Evolutionary conservation across 2,888 invertebrate genomes (phyloP), one percentile per base, ranked within the genome.

Genomic region (Meteorus colon): DNA sequence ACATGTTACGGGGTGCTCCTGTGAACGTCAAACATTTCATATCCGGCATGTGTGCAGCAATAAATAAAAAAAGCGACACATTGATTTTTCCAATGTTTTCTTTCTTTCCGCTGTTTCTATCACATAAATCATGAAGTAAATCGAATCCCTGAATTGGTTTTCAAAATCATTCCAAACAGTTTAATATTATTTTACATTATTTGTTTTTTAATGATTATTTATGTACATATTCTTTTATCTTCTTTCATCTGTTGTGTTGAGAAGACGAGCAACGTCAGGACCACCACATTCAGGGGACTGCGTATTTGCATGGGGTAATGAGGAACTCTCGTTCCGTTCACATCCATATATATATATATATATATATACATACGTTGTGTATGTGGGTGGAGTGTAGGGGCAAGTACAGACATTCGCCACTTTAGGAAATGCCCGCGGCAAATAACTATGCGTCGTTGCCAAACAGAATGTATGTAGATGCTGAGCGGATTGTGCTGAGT

Each of bases 301-400:
- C 31, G 2, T 83, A 82, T 83, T 83, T 83, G 82, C 83, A 83
- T 83, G 79, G 78, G 80, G 82, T 83, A 83, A 83, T 82, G 83
- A 83, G 82, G 81, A 81, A 77, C 59, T 77, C 77, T 69, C 79
- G 75, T 77, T 77, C 73, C 75, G 74, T 68, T 63, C 78, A 74
- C 73, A 72, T 77, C 72, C 48, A 37, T 10, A 55, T 19, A 55
- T 19, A 55, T n/a, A 55, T n/a, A 24, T 48, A 24, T 24, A 24
- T 24, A 24, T 24, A 24, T 24, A 24, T 24, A 24, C 24, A 24
- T 0, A 24, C 1, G 24, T 24, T 24, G 73, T 73, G 31, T 16
- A 48, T 51, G 65, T 10, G 16, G 19, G 59, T 59, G 55, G 67
- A 63, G 48, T 63, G 45, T 24, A 48, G 31, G 45, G 27, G 45